Evolutionary conservation across 2,888 invertebrate species (phyloP).

Genomic region (Rhingia campestris): DNA sequence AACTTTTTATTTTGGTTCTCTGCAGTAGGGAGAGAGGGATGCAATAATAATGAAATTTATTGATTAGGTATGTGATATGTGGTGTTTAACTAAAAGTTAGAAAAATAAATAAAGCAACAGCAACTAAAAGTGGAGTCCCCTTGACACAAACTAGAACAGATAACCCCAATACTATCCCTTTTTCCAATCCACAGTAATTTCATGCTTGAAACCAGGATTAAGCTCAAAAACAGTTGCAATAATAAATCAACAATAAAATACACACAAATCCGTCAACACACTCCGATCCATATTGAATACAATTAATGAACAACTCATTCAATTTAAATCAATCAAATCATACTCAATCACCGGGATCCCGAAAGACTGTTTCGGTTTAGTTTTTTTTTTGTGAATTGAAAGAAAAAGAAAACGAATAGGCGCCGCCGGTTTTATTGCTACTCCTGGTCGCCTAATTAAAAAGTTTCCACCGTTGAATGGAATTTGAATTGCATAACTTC

Average conservation of each 20-base stretch:
- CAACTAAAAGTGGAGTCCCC: slow-evolving; percentile 22
- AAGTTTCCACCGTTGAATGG: slow-evolving; percentile 55
- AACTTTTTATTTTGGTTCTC: slow-evolving; percentile 6
- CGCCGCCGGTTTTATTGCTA: neutral
- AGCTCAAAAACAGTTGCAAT: slow-evolving; percentile 35
- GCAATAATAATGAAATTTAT: slow-evolving; percentile 5
- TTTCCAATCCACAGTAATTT: slow-evolving; percentile 32
- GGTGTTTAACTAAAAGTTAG: neutral
- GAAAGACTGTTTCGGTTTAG: slow-evolving; percentile 24
- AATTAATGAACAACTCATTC: slow-evolving; percentile 54
- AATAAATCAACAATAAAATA: slow-evolving; percentile 13
- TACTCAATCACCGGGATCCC: slow-evolving; percentile 43
- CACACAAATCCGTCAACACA: slow-evolving; percentile 23
- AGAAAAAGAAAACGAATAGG: neutral
- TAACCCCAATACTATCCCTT: slow-evolving; percentile 10
- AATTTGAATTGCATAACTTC: slow-evolving; percentile 58
- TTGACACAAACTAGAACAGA: slow-evolving; percentile 13
- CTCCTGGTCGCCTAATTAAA: slow-evolving; percentile 35
- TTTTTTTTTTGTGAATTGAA: neutral
- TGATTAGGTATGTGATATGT: slow-evolving; percentile 13
- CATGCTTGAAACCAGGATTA: slow-evolving; percentile 1
- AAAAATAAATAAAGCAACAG: slow-evolving; percentile 42
- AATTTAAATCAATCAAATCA: slow-evolving; percentile 66
- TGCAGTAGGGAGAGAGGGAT: neutral
- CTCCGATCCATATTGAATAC: slow-evolving; percentile 58